Evolutionary conservation across 2,113 vertebrate genomes (phyloP).

Genomic region (Chloroceryle aenea): DNA sequence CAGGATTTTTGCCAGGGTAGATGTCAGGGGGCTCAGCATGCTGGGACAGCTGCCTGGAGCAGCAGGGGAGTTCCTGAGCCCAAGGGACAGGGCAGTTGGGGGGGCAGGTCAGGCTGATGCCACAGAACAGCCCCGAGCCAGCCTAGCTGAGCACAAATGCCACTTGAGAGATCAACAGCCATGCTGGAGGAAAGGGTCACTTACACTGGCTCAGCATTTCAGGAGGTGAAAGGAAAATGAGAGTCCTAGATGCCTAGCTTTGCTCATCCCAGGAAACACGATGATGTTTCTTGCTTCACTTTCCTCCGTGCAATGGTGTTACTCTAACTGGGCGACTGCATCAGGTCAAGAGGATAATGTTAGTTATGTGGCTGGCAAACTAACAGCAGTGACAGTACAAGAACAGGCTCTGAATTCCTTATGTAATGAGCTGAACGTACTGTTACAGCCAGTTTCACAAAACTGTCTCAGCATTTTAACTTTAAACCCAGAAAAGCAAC

Average conservation of each 20-base stretch:
- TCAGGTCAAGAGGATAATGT: neutral
- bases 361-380: neutral
- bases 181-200: rapidly evolving
- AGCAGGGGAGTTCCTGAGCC: neutral
- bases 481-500: neutral
- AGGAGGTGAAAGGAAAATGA: neutral
- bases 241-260: neutral
- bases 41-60: neutral
- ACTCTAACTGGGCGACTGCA: neutral
- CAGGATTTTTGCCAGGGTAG: neutral
- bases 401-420: neutral
- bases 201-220: neutral
- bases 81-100: neutral
- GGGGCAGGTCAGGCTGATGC: neutral
- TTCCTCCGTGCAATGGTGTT: neutral
- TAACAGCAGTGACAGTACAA: neutral
- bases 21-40: neutral
- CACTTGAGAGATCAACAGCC: neutral
- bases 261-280: neutral
- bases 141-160: neutral
- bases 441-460: neutral
- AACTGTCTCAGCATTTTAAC: neutral
- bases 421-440: neutral
- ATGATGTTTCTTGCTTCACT: neutral
- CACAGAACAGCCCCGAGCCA: neutral